Evolutionary conservation across 2,797 vertebrate species (phyloP), one percentile per base, ranked within the genome.

Genomic region (Limosa lapponica): DNA sequence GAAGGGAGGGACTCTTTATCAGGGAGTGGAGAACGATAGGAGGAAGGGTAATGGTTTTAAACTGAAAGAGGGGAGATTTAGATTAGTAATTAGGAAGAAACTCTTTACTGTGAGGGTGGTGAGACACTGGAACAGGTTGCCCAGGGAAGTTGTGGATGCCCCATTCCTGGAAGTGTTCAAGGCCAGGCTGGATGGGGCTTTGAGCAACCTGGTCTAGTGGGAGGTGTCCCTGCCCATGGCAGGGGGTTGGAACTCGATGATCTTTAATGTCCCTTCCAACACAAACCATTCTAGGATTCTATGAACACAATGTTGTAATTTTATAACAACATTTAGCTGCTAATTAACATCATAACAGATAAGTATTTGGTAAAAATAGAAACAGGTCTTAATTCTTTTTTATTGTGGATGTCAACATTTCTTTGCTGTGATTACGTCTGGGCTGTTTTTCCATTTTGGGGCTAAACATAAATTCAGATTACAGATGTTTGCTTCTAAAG

Each of bases 381-480:
- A 79, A 54, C 22, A 67, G 32, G 8, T 79, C 48, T 86, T 74
- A 66, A 75, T 77, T 89, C 11, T 44, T 84, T 79, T 80, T 65
- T 78, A 51, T 66, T 54, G 51, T 6, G 2, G 37, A 82, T 77
- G 51, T 90, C 75, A 94, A 27, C 8, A 28, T 90, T 87, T 80
- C 49, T 81, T 93, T 91, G 52, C 65, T 65, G 62, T 66, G 54
- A 61, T 86, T 83, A 72, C 11, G 8, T 75, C 78, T 82, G n/a
- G 43, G 43, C 34, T 84, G 19, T 72, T 94, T 91, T 85, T 80
- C 48, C 22, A 30, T 62, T 92, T 77, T 80, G 78, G 94, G 41
- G 24, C 48, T 85, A 84, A 95, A 92, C 36, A 69, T 87, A 83
- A 94, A 89, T 87, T 90, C 62, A 80, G 66, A 79, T 79, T 90